Evolutionary conservation across 2,113 vertebrate genomes (phyloP).

Genomic region (Ameiurus melas): DNA sequence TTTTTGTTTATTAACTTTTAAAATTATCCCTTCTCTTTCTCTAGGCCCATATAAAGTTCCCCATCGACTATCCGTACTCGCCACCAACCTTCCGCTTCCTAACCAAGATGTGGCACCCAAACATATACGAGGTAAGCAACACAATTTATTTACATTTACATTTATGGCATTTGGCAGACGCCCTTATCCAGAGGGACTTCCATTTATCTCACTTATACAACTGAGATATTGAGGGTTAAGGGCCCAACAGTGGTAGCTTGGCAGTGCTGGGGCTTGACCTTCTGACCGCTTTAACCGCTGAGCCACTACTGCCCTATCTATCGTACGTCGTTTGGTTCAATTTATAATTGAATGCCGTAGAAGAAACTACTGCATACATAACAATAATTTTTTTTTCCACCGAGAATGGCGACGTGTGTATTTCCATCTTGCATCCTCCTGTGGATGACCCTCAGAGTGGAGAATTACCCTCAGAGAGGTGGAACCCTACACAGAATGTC

Average conservation of each 20-base stretch:
- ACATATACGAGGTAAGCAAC: conserved; percentile 93
- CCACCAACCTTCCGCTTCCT: conserved; percentile 98
- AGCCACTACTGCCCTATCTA: too few relatives aligned
- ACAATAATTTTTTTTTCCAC: not conserved
- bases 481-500: conserved; percentile 99
- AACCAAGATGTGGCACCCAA: conserved; percentile 99
- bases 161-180: too few relatives aligned
- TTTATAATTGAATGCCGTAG: not conserved
- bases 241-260: too few relatives aligned
- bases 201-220: too few relatives aligned
- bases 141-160: not conserved
- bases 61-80: conserved; percentile 97
- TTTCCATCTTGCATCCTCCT: conserved; percentile 97
- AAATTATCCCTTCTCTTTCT: not conserved
- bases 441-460: conserved; percentile 98
- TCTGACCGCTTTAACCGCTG: too few relatives aligned
- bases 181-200: too few relatives aligned
- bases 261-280: too few relatives aligned
- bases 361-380: not conserved
- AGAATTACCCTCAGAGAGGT: conserved; percentile 96
- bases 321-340: not conserved
- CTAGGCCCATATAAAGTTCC: conserved; percentile 99
- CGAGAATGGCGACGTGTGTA: conserved; percentile 97
- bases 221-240: too few relatives aligned
- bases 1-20: not conserved